A percentile compares a stretch with the other conserved stretches of the same genome.
Conservation (phyloP, 2,888 invertebrate genomes). For the Amiota communis region DNA sequence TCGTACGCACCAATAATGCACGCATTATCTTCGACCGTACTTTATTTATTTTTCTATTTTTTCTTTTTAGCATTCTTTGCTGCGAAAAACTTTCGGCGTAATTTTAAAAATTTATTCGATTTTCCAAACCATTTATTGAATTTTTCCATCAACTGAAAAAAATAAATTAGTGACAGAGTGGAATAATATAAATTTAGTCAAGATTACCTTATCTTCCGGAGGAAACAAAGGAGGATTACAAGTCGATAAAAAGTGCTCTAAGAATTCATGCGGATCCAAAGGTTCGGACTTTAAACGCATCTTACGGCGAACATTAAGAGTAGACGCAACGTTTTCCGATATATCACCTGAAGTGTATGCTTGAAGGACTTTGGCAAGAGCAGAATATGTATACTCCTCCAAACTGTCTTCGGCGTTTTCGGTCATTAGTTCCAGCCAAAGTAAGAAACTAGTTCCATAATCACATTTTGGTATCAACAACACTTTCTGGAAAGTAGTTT, state of each 20-base stretch:
- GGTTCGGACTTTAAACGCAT: conserved; percentile 55
- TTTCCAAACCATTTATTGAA: conserved; percentile 59
- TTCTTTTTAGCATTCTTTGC: conserved; percentile 43
- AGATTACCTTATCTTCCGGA: conserved; percentile 58
- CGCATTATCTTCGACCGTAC: too few species aligned
- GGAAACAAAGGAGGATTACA: conserved; percentile 60
- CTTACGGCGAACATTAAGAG: conserved; percentile 59
- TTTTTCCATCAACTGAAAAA: conserved; percentile 57
- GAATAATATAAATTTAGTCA: neutral
- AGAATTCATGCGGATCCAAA: conserved; percentile 61
- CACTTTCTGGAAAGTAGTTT: conserved; percentile 66
- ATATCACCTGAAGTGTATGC: conserved; percentile 72
- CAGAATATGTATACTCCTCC: conserved; percentile 55
- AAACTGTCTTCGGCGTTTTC: conserved; percentile 54
- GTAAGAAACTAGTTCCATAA: conserved; percentile 67
- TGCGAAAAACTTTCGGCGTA: conserved; percentile 43
- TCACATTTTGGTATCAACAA: conserved; percentile 69
- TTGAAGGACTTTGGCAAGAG: conserved; percentile 66
- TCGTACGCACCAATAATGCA: too few species aligned
- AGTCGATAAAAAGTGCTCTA: conserved; percentile 60
- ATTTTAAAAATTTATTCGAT: conserved; percentile 51
- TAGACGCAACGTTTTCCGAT: conserved; percentile 54
- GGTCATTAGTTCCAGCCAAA: conserved; percentile 65
- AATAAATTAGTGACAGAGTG: neutral
- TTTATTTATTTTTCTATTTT: conserved; percentile 38